A percentile compares a stretch with the other conserved stretches of the same genome.
phyloP scores from a whole-genome alignment of 1,140 invertebrate genomes.

The Tetragonula clypearis region DNA sequence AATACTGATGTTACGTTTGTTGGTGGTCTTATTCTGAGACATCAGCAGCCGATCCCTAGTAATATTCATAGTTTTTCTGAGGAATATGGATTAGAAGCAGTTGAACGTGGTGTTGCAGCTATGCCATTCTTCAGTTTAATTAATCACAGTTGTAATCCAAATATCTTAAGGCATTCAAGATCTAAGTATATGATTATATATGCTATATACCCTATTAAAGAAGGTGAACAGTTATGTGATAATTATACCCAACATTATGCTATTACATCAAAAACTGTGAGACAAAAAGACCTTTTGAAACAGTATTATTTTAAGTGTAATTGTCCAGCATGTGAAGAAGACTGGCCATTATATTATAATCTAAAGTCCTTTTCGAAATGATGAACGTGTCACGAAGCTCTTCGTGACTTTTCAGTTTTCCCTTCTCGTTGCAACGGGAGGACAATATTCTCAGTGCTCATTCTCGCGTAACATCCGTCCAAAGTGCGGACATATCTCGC shows the following conservation, averaged over 20 bases:
- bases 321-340: slow-evolving; percentile 88
- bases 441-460: slow-evolving; percentile 49
- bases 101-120: slow-evolving; percentile 85
- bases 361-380: slow-evolving; percentile 48
- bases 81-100: slow-evolving; percentile 46
- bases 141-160: slow-evolving; percentile 96
- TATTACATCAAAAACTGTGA: slow-evolving; percentile 48
- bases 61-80: slow-evolving; percentile 77
- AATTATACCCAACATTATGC: slow-evolving; percentile 74
- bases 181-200: slow-evolving; percentile 83
- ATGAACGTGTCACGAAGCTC: neutral
- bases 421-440: slow-evolving; percentile 36
- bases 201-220: slow-evolving; percentile 85
- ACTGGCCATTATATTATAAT: slow-evolving; percentile 85
- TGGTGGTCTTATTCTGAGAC: slow-evolving; percentile 86
- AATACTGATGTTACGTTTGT: slow-evolving; percentile 75
- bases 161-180: slow-evolving; percentile 86
- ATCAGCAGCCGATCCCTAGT: slow-evolving; percentile 90
- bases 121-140: slow-evolving; percentile 90
- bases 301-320: slow-evolving; percentile 86
- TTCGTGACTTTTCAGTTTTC: slow-evolving; percentile 16
- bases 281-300: slow-evolving; percentile 57
- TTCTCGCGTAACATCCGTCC: slow-evolving; percentile 41
- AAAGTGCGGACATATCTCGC: neutral
- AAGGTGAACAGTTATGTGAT: slow-evolving; percentile 83